Evolutionary conservation across 2,888 invertebrate genomes (phyloP).

Genomic region (Pyrgus malvae): DNA sequence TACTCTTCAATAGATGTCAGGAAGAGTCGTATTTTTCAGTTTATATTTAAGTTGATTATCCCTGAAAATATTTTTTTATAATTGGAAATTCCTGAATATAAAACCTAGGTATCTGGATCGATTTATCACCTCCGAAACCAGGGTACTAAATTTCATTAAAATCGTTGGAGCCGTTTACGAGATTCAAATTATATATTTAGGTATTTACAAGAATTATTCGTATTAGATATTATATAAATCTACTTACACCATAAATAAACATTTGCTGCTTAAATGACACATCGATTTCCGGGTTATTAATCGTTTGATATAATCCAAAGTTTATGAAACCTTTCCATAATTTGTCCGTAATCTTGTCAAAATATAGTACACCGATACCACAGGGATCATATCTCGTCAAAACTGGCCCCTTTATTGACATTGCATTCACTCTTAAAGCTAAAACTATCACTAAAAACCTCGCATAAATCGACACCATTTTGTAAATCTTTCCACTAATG

Average conservation of each 20-base stretch:
- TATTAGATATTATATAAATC: too few relatives aligned
- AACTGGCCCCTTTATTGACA: constrained; percentile 58
- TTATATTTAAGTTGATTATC: too few relatives aligned
- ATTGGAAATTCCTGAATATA: too few relatives aligned
- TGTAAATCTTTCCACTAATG: background rate
- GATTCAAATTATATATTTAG: too few relatives aligned
- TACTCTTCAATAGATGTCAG: too few relatives aligned
- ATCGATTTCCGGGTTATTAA: constrained; percentile 48
- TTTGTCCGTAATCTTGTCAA: constrained; percentile 52
- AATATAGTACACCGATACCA: constrained; percentile 61
- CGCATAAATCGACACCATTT: background rate
- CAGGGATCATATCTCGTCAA: constrained; percentile 67
- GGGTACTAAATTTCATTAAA: too few relatives aligned
- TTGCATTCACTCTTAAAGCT: constrained; percentile 42
- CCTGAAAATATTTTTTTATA: too few relatives aligned
- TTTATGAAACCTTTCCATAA: constrained; percentile 59
- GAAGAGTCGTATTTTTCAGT: too few relatives aligned
- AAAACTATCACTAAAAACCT: background rate
- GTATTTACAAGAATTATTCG: too few relatives aligned
- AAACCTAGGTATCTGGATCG: too few relatives aligned
- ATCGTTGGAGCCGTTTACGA: too few relatives aligned
- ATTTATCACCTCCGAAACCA: too few relatives aligned
- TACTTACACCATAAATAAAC: constrained; percentile 54
- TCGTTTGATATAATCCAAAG: constrained; percentile 53
- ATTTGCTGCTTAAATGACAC: constrained; percentile 55